A percentile compares a stretch with the other conserved stretches of the same genome.
Conservation (phyloP, 2,797 vertebrate genomes). For the Heliangelus exortis region DNA sequence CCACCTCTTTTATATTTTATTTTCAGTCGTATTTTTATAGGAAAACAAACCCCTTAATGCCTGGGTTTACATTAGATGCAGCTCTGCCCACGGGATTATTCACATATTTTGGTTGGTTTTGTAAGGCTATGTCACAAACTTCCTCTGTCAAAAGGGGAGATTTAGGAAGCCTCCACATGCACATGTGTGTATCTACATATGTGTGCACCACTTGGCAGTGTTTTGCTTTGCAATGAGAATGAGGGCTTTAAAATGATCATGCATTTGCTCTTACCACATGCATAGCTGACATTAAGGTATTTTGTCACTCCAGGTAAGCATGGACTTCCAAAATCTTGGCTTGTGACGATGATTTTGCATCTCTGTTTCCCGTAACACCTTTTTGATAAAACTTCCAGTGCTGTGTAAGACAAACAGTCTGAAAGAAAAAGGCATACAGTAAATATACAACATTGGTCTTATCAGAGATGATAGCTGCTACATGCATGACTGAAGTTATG, state of each 20-base stretch:
- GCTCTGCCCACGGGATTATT: background rate
- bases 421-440: conserved; percentile 36
- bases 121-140: background rate
- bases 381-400: conserved; percentile 84
- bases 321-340: conserved; percentile 89
- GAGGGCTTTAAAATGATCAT: background rate
- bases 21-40: background rate
- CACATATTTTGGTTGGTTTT: background rate
- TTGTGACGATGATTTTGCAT: conserved; percentile 84
- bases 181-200: rapidly evolving
- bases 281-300: conserved; percentile 91
- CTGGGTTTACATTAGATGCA: background rate
- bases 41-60: background rate
- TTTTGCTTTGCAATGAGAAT: background rate
- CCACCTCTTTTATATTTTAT: background rate
- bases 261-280: conserved; percentile 86
- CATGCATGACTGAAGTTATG: background rate
- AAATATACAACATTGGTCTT: background rate
- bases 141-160: background rate
- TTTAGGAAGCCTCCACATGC: background rate
- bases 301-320: conserved; percentile 92
- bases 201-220: background rate
- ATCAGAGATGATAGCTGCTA: background rate
- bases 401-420: conserved; percentile 93
- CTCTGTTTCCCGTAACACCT: conserved; percentile 91